A percentile compares a stretch with the other conserved stretches of the same genome.
Evolutionary conservation across 1,140 invertebrate species (phyloP).

Genomic region (Rhopalosiphum maidis): DNA sequence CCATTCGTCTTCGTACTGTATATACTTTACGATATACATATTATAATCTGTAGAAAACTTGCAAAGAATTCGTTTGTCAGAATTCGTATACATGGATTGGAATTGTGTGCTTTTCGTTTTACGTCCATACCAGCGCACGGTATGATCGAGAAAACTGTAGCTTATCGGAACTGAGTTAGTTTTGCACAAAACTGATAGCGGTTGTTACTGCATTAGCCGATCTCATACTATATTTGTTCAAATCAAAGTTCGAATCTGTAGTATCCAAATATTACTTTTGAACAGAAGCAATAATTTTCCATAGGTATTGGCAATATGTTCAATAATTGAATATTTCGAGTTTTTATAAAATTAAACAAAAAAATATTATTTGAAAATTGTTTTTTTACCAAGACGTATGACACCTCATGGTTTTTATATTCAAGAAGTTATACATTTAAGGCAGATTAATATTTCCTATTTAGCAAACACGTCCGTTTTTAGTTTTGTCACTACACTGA

Average conservation of each 20-base stretch:
- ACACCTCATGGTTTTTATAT: too few species aligned
- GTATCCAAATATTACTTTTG: background rate
- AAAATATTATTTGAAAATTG: too few species aligned
- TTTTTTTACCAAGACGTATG: too few species aligned
- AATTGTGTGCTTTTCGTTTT: background rate
- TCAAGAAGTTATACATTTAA: too few species aligned
- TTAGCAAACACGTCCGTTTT: background rate
- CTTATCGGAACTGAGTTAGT: background rate
- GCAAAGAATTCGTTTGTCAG: background rate
- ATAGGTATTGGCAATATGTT: background rate
- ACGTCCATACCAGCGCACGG: background rate
- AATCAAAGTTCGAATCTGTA: background rate
- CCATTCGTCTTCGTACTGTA: background rate
- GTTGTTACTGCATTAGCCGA: background rate
- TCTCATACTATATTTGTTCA: background rate
- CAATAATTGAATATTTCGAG: background rate
- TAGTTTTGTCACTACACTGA: background rate
- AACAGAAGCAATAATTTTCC: too few species aligned
- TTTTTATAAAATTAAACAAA: background rate
- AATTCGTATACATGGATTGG: background rate
- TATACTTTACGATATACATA: background rate
- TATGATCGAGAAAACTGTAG: background rate
- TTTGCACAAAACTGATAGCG: background rate
- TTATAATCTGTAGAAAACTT: background rate
- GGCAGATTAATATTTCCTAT: too few species aligned